Evolutionary conservation across 2,888 invertebrate species (phyloP), one percentile per base, ranked within the genome.

Genomic region (Elaeidobius kamerunicus): DNA sequence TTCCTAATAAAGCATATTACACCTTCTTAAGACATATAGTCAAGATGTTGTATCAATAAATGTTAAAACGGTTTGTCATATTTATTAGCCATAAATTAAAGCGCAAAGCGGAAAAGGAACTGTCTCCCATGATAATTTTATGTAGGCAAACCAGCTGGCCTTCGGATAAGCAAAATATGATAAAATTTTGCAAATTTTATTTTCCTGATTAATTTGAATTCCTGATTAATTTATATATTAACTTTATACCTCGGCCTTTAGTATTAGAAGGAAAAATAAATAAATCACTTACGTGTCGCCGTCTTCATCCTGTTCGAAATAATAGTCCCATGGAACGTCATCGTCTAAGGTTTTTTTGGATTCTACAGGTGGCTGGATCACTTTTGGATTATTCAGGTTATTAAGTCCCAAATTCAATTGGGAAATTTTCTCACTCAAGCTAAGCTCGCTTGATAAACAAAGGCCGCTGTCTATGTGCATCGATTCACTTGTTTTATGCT

Each of bases 221-320:
- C 30, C 30, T 11, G 11, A 30, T 6, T 4, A 9, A 4, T 23
- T 6, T 6, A 23, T 23, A 6, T 23, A 23, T 23, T 6, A 23
- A 23, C 23, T 30, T 30, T 6, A 4, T 11, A 30, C 11, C 30
- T 3, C 12, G 11, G 23, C 30, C 12, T 30, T n/a, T 30, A 3
- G 30, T 30, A 30, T 30, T 23, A 4, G 5, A 23, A 30, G 3
- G 12, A 30, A n/a, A 30, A 30, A 30, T 7, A 30, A 35, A 4
- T 18, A 34, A 47, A 52, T 49, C 46, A 84, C 91, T 88, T 79
- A 91, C 91, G 91, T 91, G 72, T 92, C 91, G 61, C 91, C 92
- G 63, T 90, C 89, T 59, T 86, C 83, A 69, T 91, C 86, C 65
- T 88, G 90, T 60, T 82, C 78, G 69, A 84, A 90, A 61, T 84